Evolutionary conservation across 2,113 vertebrate species (phyloP).

Genomic region (Tragelaphus strepsiceros): DNA sequence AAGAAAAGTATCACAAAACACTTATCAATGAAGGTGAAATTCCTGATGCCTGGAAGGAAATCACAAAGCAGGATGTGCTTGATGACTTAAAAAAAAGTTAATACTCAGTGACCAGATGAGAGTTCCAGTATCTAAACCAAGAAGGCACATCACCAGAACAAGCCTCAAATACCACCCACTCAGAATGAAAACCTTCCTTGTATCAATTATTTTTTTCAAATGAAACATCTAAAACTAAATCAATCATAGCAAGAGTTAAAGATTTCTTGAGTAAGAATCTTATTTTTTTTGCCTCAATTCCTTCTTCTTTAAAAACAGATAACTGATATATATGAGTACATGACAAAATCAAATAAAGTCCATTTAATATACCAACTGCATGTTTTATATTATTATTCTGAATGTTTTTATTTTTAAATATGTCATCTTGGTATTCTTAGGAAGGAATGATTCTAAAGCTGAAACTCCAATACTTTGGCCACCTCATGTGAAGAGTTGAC

Average conservation of each 20-base stretch:
- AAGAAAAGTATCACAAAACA: constrained; percentile 19
- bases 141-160: background rate
- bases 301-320: background rate
- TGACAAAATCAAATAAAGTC: background rate
- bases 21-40: constrained; percentile 62
- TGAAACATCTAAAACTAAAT: background rate
- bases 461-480: no score
- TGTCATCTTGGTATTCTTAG: no score
- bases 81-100: constrained; percentile 32
- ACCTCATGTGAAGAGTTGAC: no score
- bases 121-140: background rate
- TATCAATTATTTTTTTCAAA: background rate
- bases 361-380: background rate
- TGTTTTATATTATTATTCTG: background rate
- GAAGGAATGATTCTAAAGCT: no score
- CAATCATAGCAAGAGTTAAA: background rate
- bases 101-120: background rate
- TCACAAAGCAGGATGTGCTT: constrained; percentile 65
- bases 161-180: background rate
- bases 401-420: background rate
- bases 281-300: background rate
- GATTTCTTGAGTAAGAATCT: background rate
- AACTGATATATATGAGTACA: background rate
- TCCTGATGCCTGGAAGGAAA: background rate
- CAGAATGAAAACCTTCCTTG: background rate